Evolutionary conservation across 2,113 vertebrate genomes (phyloP), one percentile per base, ranked within the genome.

Genomic region (Carassius carassius): DNA sequence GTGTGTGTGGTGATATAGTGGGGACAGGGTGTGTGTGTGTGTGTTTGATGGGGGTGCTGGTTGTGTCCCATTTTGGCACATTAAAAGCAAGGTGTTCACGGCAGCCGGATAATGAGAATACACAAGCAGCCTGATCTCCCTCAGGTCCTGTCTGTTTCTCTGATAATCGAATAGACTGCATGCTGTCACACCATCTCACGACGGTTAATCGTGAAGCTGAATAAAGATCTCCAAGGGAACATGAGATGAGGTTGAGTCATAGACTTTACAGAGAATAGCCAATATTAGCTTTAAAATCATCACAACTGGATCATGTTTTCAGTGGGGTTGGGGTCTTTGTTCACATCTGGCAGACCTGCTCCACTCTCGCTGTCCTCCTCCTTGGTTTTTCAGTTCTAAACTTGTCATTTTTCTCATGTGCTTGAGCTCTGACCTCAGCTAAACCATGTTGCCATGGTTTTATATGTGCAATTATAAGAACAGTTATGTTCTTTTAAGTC

Each of bases 121-220:
- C 47, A 44, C 44, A 62, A n/a, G 35, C 51, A 72, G 63, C 19
- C 32, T 23, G 74, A 25, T 63, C 78, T 56, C 37, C 84, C 63
- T 56, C 29, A 75, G 86, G 65, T 78, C 78, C 77, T 74, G 85
- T 90, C 86, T 74, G 82, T 2, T 49, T 82, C 63, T 70, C 83
- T 75, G 60, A 41, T 41, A 87, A 83, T 35, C 58, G 67, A 74
- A 80, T 44, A 37, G 56, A 75, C 81, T n/a, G 67, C 82, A 19
- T 83, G 69, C 78, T 29, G 44, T 32, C 67, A 73, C 62, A 23
- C 5, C n/a, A 41, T 37, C 32, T 54, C 47, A 51, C 35, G 56
- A 75, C 70, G 67, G 44, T 82, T 82, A 82, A 82, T 82, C 56
- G n/a, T 82, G 78, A 3, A 72, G 23, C 65, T 62, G 72, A 54